A percentile compares a stretch with the other conserved stretches of the same genome.
Conservation (phyloP, 2,888 invertebrate species). For the Drosophila anomelani region DNA sequence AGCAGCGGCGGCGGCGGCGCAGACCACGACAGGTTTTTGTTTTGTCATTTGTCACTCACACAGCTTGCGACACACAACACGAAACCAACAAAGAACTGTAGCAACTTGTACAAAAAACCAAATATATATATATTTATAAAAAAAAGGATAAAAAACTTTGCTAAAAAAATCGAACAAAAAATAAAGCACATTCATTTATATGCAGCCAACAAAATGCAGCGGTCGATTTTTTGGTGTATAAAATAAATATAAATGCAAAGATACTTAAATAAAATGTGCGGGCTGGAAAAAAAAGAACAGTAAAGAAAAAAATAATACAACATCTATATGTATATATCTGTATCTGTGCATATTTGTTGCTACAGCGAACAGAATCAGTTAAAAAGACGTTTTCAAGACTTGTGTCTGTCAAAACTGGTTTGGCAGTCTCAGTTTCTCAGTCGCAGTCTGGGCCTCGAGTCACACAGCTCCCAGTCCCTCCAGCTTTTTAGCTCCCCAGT, state of each 20-base stretch:
- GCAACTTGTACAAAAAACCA: conserved; percentile 64
- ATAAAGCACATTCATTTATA: conserved; percentile 72
- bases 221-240: conserved; percentile 71
- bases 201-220: conserved; percentile 79
- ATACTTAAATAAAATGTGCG: conserved; percentile 78
- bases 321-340: conserved; percentile 50
- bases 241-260: conserved; percentile 70
- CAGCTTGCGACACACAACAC: conserved; percentile 79
- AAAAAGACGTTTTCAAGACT: conserved; percentile 79
- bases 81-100: conserved; percentile 71
- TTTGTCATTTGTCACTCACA: conserved; percentile 85
- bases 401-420: conserved; percentile 80
- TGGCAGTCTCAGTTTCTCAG: conserved; percentile 56
- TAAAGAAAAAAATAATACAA: conserved; percentile 31
- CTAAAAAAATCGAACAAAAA: conserved; percentile 30
- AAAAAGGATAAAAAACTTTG: conserved; percentile 24
- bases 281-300: conserved; percentile 49
- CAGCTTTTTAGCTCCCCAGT: conserved; percentile 54
- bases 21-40: conserved; percentile 84
- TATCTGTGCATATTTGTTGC: conserved; percentile 76
- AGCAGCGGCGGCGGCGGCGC: conserved; percentile 35
- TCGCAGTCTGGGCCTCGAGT: conserved; percentile 44
- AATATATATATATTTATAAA: conserved; percentile 4
- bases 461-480: conserved; percentile 55
- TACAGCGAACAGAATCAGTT: conserved; percentile 73